Conservation (phyloP, 2,113 vertebrate species). For the Heteronetta atricapilla region DNA sequence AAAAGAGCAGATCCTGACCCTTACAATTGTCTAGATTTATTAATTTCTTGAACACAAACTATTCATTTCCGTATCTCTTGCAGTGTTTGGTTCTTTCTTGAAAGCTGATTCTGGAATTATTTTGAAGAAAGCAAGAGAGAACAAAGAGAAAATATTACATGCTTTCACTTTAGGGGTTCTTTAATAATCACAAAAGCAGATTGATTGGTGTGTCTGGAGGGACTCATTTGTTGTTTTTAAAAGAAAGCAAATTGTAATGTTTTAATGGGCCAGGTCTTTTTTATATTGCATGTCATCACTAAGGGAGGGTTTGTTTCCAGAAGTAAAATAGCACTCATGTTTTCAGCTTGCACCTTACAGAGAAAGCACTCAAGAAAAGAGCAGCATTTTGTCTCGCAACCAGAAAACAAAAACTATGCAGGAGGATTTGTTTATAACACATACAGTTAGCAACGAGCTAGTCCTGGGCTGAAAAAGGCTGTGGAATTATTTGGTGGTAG, state of each 20-base stretch:
- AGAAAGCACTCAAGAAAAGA: not conserved
- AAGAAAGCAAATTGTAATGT: not conserved
- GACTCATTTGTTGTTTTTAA: not conserved
- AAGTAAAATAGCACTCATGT: not conserved
- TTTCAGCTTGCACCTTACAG: not conserved
- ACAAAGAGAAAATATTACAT: not conserved
- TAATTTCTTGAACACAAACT: not conserved
- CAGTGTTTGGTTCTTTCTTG: not conserved
- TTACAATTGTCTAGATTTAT: not conserved
- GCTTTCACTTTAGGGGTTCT: not conserved
- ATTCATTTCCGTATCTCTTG: not conserved
- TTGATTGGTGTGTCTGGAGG: not conserved
- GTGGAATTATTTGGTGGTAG: not conserved
- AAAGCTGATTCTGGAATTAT: not conserved
- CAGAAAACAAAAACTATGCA: not conserved
- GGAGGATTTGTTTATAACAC: not conserved
- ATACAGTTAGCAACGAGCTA: not conserved
- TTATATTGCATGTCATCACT: not conserved
- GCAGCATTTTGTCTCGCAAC: not conserved
- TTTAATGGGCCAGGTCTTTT: not conserved
- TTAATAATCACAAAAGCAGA: not conserved
- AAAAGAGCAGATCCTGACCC: not conserved
- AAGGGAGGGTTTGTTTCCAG: not conserved
- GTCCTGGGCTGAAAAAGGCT: not conserved
- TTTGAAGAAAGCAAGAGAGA: not conserved